Conservation (phyloP, 2,113 vertebrate genomes). For the Onychostoma macrolepis region DNA sequence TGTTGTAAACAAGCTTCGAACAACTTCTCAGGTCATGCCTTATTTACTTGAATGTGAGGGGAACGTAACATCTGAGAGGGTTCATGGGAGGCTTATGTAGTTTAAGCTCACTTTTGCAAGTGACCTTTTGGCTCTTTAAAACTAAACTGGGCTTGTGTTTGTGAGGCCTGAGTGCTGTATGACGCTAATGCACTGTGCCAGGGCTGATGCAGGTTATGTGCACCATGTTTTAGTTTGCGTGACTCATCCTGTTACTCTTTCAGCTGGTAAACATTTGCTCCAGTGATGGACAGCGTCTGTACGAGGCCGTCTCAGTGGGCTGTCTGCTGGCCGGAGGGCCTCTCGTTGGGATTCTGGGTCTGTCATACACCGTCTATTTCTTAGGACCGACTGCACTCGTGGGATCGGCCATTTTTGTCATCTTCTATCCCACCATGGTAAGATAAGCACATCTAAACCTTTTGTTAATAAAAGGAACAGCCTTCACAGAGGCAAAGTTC, state of each 20-base stretch:
- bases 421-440: slow-evolving; percentile 82
- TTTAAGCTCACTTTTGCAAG: not conserved
- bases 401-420: slow-evolving; percentile 79
- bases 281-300: slow-evolving; percentile 80
- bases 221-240: not conserved
- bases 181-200: not conserved
- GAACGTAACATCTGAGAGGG: not conserved
- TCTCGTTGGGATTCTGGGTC: slow-evolving; percentile 75
- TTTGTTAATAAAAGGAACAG: not conserved
- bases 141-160: not conserved
- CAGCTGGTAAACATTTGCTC: slow-evolving; percentile 83
- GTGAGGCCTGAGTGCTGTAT: not conserved
- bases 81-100: not conserved
- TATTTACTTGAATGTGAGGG: not conserved
- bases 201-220: not conserved
- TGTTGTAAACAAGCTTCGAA: not conserved
- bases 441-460: slow-evolving; percentile 25
- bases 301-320: slow-evolving; percentile 75
- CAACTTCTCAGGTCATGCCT: not conserved
- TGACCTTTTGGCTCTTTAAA: not conserved
- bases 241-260: slow-evolving; percentile 40
- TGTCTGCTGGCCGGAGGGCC: slow-evolving; percentile 78
- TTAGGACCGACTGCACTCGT: slow-evolving; percentile 79
- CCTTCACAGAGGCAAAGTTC: too few species aligned
- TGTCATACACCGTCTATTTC: slow-evolving; percentile 76